Base-by-base conservation (phyloP, 2,888 invertebrate genomes). In the Cecidostiba fungosa region DNA sequence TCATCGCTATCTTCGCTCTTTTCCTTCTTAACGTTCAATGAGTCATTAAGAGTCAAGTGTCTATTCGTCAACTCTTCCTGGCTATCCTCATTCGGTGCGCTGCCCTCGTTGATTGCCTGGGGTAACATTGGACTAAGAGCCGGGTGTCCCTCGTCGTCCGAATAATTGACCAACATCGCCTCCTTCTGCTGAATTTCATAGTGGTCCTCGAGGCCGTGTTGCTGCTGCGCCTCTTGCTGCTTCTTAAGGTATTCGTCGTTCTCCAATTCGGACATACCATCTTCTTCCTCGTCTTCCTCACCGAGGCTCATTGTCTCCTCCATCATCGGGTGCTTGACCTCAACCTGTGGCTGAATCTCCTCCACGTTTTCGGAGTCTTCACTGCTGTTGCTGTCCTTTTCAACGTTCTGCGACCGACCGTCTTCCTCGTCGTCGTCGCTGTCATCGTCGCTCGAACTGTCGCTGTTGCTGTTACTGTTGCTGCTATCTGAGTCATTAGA, bases 91-190 rank as follows among this genome's bases (percentile, higher is more conserved):
- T 80, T 74, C 19, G 74, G 82, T 12, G 74, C 84, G 36, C 59
- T 70, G 19, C 26, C 87, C 62, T 89, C 88, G 36, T 88, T 88
- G 14, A 87, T 77, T 47, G 90, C 87, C 19, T 92, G 85, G 3
- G 93, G 92, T 90, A 93, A 90, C 88, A 93, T 92, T 0, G 93
- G 93, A 86, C 93, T 93, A 32, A 93, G 85, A 14, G 92, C 89
- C 0, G 93, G 92, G 3, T 92, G 92, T 4, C 92, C 93, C 39
- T 93, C 93, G 16, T 93, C 92, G 8, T 93, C 93, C 2, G 89
- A 89, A 47, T 90, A 90, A 72, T 90, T 91, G 47, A 87, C 89
- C 10, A 85, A 62, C 43, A 87, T 87, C 6, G 88, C 84, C 19
- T 90, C 87, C 36, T 84, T 83, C 82, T 86, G 19, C n/a, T 50